Evolutionary conservation across 2,888 invertebrate species (phyloP), one percentile per base, ranked within the genome.

Genomic region (Monoplex corrugatus): DNA sequence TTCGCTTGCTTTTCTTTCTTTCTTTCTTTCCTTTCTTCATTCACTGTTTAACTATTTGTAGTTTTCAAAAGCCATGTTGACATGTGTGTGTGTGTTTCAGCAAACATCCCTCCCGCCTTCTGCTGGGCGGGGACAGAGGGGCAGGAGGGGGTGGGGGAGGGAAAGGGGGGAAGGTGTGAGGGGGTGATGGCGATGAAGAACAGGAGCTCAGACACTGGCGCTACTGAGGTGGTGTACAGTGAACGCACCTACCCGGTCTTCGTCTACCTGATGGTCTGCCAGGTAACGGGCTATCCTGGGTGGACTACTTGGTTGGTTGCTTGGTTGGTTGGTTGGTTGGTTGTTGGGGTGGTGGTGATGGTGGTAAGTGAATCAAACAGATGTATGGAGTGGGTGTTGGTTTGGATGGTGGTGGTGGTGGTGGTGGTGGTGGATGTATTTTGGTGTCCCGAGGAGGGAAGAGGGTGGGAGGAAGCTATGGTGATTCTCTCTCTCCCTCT

Each of bases 211-310:
- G 78, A 23, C 78, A 16, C 40, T 19, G 19, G 10, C 50, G 50
- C 10, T 19, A 8, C 10, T 38, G 68, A 63, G 1, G 40, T 87
- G 45, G 87, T 44, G 32, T 87, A 78, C 87, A 87, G 32, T n/a
- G n/a, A 44, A 50, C 23, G 28, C 2, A 50, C 75, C 45, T 87
- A 78, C 38, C 35, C 75, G 0, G 87, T 87, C 5, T 75, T 75
- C 45, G 38, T 87, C 75, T 87, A 75, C 87, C 35, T 87, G 38
- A 45, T 87, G n/a, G 45, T 78, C 40, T 87, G 68, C 68, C 87
- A 87, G 87, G 87, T 87, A 35, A 43, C 28, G 28, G 6, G 13
- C 2, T n/a, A 13, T n/a, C 13, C 2, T 72, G 5, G n/a, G n/a
- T 68, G 6, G n/a, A 10, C 10, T 5, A 10, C n/a, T 5, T n/a